phyloP scores from a whole-genome alignment of 1,140 invertebrate species.

The Lanistes nyassanus region DNA sequence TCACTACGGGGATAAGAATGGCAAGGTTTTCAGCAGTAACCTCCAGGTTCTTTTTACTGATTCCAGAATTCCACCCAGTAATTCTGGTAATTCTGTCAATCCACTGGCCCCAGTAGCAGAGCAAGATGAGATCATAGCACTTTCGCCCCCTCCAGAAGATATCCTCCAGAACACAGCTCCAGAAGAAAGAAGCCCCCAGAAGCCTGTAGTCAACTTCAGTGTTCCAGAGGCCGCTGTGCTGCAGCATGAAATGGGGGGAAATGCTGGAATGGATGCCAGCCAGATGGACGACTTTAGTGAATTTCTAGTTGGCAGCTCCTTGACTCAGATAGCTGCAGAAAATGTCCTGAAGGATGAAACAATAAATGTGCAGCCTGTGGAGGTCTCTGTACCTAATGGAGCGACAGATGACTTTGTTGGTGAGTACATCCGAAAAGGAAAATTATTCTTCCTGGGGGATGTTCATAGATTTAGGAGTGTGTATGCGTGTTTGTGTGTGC shows the following conservation, averaged over 20 bases:
- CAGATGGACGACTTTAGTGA: background rate
- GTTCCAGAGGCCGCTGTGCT: background rate
- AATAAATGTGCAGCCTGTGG: constrained; percentile 6
- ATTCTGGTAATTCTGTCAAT: background rate
- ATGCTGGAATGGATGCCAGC: background rate
- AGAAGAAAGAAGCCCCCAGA: background rate
- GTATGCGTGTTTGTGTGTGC: background rate
- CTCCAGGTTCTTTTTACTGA: too few relatives aligned
- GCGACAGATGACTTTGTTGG: background rate
- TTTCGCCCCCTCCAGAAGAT: background rate
- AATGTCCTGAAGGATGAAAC: background rate
- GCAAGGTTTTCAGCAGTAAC: background rate
- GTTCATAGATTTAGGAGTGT: background rate
- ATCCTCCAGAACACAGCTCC: background rate
- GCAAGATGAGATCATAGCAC: constrained; percentile 7
- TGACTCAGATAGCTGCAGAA: background rate
- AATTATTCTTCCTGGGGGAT: too few relatives aligned
- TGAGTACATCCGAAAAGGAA: background rate
- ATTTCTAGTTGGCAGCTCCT: background rate
- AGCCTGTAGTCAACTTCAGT: background rate
- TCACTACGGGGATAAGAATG: too few relatives aligned
- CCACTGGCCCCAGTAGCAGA: constrained; percentile 15
- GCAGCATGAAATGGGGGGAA: background rate
- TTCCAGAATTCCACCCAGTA: constrained; percentile 12
- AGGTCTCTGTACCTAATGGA: constrained; percentile 5